Evolutionary conservation across 2,797 vertebrate species (phyloP).

Genomic region (Semotilus atromaculatus): DNA sequence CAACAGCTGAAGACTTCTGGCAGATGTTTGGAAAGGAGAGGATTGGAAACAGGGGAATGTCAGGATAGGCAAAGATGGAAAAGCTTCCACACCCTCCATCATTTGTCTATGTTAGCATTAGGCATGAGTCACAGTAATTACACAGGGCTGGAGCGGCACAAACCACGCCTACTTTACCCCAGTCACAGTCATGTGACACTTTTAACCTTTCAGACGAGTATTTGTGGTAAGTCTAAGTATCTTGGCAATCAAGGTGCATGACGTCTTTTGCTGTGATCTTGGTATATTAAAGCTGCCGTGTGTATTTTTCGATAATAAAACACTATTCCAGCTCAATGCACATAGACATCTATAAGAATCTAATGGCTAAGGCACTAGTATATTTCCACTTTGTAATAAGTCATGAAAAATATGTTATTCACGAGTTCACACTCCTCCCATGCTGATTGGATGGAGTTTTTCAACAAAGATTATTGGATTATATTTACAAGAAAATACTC

Average conservation of each 20-base stretch:
- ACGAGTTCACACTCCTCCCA: too few relatives aligned
- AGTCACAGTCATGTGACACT: conserved; percentile 16
- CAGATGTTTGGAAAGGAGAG: conserved; percentile 40
- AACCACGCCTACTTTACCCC: conserved; percentile 7
- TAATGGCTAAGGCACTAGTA: not conserved
- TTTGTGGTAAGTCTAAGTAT: conserved; percentile 26
- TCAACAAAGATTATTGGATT: too few relatives aligned
- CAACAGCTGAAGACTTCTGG: conserved; percentile 58
- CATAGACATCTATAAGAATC: not conserved
- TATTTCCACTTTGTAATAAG: not conserved
- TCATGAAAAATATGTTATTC: too few relatives aligned
- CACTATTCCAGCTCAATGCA: not conserved
- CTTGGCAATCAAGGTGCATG: conserved; percentile 8
- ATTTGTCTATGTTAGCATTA: conserved; percentile 47
- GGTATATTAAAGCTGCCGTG: not conserved
- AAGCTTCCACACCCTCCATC: conserved; percentile 33
- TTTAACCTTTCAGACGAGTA: conserved; percentile 26
- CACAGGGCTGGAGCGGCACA: not conserved
- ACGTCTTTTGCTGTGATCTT: not conserved
- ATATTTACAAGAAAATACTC: not conserved
- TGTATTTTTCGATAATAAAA: not conserved
- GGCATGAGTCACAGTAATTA: conserved; percentile 41
- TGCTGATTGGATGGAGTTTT: too few relatives aligned
- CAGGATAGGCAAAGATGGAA: conserved; percentile 27
- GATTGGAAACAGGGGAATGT: conserved; percentile 32